Percentiles rank a stretch among this genome's conserved stretches.
Evolutionary conservation across 2,888 invertebrate genomes (phyloP).

Genomic region (Microctonus aethiopoides): DNA sequence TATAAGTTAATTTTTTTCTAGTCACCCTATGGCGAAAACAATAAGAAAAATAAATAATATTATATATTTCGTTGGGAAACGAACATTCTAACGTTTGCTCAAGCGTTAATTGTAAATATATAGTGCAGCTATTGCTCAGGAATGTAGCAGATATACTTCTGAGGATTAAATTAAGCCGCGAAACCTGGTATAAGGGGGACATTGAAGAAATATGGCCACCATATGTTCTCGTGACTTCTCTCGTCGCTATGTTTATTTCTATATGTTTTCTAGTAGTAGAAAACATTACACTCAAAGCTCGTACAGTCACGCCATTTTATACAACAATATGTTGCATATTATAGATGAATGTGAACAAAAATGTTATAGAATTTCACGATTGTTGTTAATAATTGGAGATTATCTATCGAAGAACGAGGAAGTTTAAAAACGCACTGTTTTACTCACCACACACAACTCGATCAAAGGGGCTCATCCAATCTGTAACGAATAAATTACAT

Average conservation of each 20-base stretch:
- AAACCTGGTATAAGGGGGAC: constrained; percentile 24
- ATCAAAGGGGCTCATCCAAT: constrained; percentile 96
- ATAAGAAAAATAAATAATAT: not conserved
- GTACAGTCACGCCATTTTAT: no score
- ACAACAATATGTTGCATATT: not conserved
- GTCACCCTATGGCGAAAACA: not conserved
- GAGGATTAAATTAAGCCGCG: constrained; percentile 42
- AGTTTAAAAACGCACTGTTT: constrained; percentile 15
- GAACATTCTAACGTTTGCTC: not conserved
- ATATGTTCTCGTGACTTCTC: constrained; percentile 42
- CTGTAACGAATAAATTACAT: constrained; percentile 74
- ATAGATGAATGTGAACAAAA: not conserved
- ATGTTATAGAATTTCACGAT: not conserved
- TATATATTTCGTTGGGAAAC: not conserved
- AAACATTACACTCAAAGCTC: not conserved
- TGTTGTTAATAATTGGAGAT: not conserved
- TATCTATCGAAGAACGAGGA: constrained; percentile 30
- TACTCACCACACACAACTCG: constrained; percentile 95
- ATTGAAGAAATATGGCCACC: constrained; percentile 46
- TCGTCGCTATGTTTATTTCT: not conserved
- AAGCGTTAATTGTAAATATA: not conserved
- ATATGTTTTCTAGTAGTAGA: not conserved
- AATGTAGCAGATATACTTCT: constrained; percentile 32
- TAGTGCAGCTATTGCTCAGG: not conserved
- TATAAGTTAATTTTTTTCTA: not conserved